Evolutionary conservation across 2,888 invertebrate species (phyloP), one percentile per base, ranked within the genome.

Genomic region (Blastobasis adustella): DNA sequence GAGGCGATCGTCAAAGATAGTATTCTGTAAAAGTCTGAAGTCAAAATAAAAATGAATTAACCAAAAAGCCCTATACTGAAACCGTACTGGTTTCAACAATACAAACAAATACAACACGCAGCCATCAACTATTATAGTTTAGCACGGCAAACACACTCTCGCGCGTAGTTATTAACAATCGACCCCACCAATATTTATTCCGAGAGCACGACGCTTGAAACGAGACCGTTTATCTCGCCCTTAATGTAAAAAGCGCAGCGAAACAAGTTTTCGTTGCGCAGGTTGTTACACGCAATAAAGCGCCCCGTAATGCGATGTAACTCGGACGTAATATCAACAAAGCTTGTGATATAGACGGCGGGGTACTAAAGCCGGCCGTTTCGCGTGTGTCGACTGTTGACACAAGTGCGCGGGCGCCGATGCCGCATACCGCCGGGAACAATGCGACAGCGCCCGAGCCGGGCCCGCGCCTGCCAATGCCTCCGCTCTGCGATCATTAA

Each of bases 361-460:
- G 52, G 55, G 60, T 55, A 52, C 60, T 66, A 63, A 65, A 69
- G 62, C 60, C 56, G 51, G 61, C 63, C 56, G 63, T 53, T 52
- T 56, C 57, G 59, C 53, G 56, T 56, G 49, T 81, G 73, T 82
- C 82, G 77, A 82, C 49, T 80, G 73, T 82, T 82, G 78, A 82
- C 70, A 74, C 82, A 82, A 82, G 77, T 81, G 80, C 61, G 56
- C 50, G 54, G 55, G 54, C 54, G 59, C 54, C 52, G 43, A 50
- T 55, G 53, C 55, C 58, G 63, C 64, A 76, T 72, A 62, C 23
- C 64, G 58, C 65, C 67, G 62, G 52, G 58, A 65, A 66, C 67
- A 66, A 67, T 58, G 44, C 49, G 49, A 54, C 53, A 52, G 50
- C 52, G 49, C 49, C 47, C 39, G 47, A 40, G 47, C 46, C 40